These are phyloP conservation scores for Ceyx melanurus DNA, from an alignment of 2,113 vertebrate species.

Conservation along the genomic window DNA sequence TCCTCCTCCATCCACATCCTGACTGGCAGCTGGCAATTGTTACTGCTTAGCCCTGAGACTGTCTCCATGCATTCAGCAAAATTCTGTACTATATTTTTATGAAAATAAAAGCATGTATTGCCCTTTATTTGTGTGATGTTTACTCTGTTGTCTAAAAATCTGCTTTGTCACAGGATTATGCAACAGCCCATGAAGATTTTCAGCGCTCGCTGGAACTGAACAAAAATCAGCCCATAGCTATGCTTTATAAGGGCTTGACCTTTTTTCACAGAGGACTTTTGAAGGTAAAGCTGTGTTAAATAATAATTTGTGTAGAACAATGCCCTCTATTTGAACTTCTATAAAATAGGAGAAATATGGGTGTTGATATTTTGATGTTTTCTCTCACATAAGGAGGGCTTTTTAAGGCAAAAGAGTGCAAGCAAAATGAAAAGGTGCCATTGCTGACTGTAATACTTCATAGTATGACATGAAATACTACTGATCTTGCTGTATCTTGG, in stretches of 20 bases:
- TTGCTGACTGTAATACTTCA: neutral
- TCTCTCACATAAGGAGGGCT: neutral
- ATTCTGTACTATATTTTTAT: neutral
- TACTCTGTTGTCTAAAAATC: neutral
- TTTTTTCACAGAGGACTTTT: slow-evolving; percentile 98
- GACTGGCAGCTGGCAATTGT: neutral
- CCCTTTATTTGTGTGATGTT: neutral
- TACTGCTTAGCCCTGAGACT: neutral
- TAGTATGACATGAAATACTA: neutral
- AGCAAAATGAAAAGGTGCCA: neutral
- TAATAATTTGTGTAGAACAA: neutral
- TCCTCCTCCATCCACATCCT: neutral
- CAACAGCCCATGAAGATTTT: slow-evolving; percentile 93
- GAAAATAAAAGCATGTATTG: neutral
- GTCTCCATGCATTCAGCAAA: neutral
- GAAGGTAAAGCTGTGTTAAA: slow-evolving; percentile 79
- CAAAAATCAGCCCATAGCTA: slow-evolving; percentile 94
- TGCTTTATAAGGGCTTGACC: slow-evolving; percentile 96
- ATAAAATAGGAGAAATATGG: neutral
- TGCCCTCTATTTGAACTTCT: neutral
- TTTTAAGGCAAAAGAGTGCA: neutral
- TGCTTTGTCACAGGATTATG: slow-evolving; percentile 85
- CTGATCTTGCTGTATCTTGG: neutral
- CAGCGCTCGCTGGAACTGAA: slow-evolving; percentile 93
- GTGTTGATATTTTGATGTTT: neutral